These are phyloP conservation scores for Porites evermanni DNA, from an alignment of 92 coral and sea anemone genomes.

Conservation along the genomic window DNA sequence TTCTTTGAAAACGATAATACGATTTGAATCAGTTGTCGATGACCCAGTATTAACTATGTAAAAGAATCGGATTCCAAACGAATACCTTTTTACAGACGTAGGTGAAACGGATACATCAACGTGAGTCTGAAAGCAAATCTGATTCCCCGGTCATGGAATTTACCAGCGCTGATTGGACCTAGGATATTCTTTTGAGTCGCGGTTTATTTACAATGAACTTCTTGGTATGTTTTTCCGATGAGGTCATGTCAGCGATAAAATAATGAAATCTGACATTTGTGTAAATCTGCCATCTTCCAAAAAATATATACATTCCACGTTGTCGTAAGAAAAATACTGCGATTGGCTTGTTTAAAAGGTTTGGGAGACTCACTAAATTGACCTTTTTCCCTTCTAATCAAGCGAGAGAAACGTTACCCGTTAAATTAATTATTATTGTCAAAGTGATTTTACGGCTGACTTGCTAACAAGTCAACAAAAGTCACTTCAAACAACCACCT, in stretches of 20 bases:
- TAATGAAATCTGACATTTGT: slow-evolving; percentile 7
- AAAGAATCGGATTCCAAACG: too few relatives aligned
- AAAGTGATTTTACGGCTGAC: slow-evolving; percentile 31
- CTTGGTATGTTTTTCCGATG: slow-evolving; percentile 30
- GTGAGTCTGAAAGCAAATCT: too few relatives aligned
- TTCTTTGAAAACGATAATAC: too few relatives aligned
- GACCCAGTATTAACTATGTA: too few relatives aligned
- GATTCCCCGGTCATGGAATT: not conserved
- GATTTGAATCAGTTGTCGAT: too few relatives aligned
- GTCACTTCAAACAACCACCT: slow-evolving; percentile 14
- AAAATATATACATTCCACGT: not conserved
- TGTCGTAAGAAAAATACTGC: not conserved
- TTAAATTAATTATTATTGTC: slow-evolving; percentile 19
- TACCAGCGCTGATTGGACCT: not conserved
- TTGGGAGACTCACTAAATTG: not conserved
- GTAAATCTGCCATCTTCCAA: slow-evolving; percentile 5
- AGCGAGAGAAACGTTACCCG: slow-evolving; percentile 7
- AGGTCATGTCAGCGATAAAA: slow-evolving; percentile 26
- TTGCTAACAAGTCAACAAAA: slow-evolving; percentile 23
- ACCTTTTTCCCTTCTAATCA: not conserved
- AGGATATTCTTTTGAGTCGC: not conserved
- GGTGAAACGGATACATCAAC: too few relatives aligned
- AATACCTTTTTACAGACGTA: too few relatives aligned
- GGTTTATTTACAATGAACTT: slow-evolving; percentile 40
- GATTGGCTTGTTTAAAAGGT: not conserved